A percentile compares a stretch with the other conserved stretches of the same genome.
These are phyloP conservation scores for Cephus spinipes DNA, from an alignment of 2,888 invertebrate species.

Conservation along the genomic window DNA sequence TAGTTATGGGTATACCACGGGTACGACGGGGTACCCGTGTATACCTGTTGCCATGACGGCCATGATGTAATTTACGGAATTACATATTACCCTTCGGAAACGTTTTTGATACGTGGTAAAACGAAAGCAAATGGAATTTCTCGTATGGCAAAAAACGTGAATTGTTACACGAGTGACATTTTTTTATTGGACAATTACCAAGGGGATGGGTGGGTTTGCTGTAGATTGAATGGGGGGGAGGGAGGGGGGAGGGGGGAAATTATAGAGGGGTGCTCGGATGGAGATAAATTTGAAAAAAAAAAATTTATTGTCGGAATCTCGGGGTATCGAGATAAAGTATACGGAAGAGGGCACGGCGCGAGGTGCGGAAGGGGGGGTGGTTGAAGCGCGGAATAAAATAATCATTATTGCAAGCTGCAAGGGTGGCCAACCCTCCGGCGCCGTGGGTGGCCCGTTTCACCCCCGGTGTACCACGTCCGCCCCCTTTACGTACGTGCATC, in stretches of 20 bases:
- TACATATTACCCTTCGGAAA: background rate
- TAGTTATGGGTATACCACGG: background rate
- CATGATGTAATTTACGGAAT: background rate
- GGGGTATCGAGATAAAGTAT: background rate
- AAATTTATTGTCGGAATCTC: background rate
- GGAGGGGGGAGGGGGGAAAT: background rate
- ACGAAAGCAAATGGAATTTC: background rate
- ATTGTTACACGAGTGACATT: background rate
- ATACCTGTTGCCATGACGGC: background rate
- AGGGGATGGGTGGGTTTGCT: background rate
- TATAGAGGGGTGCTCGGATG: background rate
- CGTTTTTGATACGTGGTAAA: background rate
- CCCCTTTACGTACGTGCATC: background rate
- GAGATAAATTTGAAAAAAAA: background rate
- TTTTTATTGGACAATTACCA: background rate
- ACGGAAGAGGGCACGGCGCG: background rate
- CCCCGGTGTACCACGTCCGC: slow-evolving; percentile 28
- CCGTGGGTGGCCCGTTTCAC: slow-evolving; percentile 42
- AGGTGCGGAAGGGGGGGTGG: no score
- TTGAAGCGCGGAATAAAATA: slow-evolving; percentile 34
- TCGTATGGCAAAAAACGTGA: background rate
- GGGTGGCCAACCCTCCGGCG: slow-evolving; percentile 38
- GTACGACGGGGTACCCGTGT: background rate
- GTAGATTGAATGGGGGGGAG: background rate
- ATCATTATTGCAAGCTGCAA: slow-evolving; percentile 39